Percentiles rank a stretch among this genome's conserved stretches.
phyloP scores from a whole-genome alignment of 2,888 invertebrate genomes.

The Campoletis raptor region DNA sequence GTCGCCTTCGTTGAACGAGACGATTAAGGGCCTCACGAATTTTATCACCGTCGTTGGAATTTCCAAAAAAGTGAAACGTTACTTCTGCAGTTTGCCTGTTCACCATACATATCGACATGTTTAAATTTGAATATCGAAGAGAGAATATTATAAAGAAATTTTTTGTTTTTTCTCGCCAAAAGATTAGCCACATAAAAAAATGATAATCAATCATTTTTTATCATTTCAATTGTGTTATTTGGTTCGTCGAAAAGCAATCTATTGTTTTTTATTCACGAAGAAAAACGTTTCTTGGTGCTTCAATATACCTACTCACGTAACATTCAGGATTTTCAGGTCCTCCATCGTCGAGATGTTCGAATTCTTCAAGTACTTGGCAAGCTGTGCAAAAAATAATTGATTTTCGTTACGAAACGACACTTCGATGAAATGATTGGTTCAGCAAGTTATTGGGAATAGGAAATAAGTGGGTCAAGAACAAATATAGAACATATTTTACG shows the following conservation, averaged over 20 bases:
- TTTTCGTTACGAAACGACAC: constrained; percentile 31
- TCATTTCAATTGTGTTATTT: not conserved
- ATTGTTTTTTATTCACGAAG: constrained; percentile 7
- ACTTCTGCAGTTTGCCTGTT: constrained; percentile 82
- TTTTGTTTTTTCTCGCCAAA: not conserved
- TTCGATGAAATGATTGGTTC: not conserved
- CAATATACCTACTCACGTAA: constrained; percentile 87
- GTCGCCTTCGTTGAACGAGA: constrained; percentile 87
- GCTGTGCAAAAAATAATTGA: constrained; percentile 84
- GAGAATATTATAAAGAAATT: not conserved
- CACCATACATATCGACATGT: constrained; percentile 20
- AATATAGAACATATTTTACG: constrained; percentile 16
- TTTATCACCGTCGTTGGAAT: constrained; percentile 86
- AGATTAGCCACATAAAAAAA: not conserved
- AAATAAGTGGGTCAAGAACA: constrained; percentile 15
- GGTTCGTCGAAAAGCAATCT: not conserved
- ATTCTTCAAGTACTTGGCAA: constrained; percentile 88
- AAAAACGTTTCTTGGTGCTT: constrained; percentile 61
- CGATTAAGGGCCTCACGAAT: constrained; percentile 86
- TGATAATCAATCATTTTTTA: not conserved
- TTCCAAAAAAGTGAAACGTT: constrained; percentile 85
- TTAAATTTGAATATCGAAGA: constrained; percentile 73
- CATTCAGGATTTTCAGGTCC: constrained; percentile 89
- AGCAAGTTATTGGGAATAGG: not conserved
- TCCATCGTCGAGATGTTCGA: constrained; percentile 88